Evolutionary conservation across 2,888 invertebrate genomes (phyloP), one percentile per base, ranked within the genome.

Genomic region (Polyommatus icarus): DNA sequence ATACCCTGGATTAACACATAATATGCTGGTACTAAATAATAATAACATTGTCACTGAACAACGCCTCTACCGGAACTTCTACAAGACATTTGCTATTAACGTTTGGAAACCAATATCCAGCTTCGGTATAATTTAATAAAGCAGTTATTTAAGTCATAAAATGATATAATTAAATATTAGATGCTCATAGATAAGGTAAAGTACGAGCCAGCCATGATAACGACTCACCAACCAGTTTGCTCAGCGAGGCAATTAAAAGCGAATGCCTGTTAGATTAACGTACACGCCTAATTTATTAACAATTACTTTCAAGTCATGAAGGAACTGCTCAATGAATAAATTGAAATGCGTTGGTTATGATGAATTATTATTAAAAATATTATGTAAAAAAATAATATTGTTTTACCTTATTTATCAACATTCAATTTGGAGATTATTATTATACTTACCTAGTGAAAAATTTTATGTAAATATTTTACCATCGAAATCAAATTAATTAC

Each of bases 171-270:
- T 67, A 67, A 67, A 67, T 67, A 67, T 67, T 67, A 67, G 29
- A 67, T 67, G 67, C 67, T 6, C 67, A 67, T 32, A 67, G 67
- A 67, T 67, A 67, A 67, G 24, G 61, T 24, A 67, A 24, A 24
- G 61, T 67, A 67, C 61, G 61, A 67, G 29, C 15, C 29, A 67
- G 67, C 29, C 29, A 67, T 32, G 29, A 67, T 67, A 67, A 67
- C 67, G 67, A 67, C 29, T 29, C 20, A 29, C 67, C 29, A 67
- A 67, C 67, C 67, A 67, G 67, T 67, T 67, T 67, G 67, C 67
- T 67, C 67, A 67, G 67, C 67, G 29, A 32, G 67, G 67, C 32
- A 67, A 67, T 67, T 67, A 67, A 67, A 67, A 67, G 67, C 67
- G 18, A 32, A 67, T 67, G 67, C 32, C 67, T 67, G 12, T 67